These are phyloP conservation scores for Gobius niger DNA, from an alignment of 2,113 vertebrate genomes.

Conservation along the genomic window DNA sequence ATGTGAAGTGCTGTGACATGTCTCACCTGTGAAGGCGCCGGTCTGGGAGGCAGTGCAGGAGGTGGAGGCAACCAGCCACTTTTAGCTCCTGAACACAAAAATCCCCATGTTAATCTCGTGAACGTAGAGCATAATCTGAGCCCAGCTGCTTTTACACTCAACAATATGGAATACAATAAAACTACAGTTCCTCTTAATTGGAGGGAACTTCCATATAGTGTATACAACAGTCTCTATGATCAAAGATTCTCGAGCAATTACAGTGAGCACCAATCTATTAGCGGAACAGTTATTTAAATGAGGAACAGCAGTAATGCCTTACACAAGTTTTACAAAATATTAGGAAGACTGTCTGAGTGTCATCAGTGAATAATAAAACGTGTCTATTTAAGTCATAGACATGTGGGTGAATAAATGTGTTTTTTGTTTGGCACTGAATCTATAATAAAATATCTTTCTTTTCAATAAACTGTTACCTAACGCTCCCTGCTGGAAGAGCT, in stretches of 20 bases:
- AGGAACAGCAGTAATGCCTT: too few species aligned
- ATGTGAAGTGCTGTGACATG: not conserved
- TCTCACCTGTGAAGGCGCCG: conserved; percentile 85
- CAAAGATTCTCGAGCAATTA: too few species aligned
- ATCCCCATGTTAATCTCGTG: conserved; percentile 3
- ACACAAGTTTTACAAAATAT: too few species aligned
- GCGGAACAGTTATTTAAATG: too few species aligned
- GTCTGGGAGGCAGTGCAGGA: conserved; percentile 90
- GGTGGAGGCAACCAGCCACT: conserved; percentile 83
- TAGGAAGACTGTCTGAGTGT: too few species aligned
- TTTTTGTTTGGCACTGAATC: too few species aligned
- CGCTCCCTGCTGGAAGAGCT: conserved; percentile 88
- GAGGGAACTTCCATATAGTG: conserved; percentile 16
- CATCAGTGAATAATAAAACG: too few species aligned
- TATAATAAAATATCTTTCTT: not conserved
- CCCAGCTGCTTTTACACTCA: conserved; percentile 17
- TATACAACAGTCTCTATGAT: not conserved
- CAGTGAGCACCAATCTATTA: too few species aligned
- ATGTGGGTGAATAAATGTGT: too few species aligned
- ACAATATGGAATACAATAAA: conserved; percentile 3
- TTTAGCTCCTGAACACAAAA: conserved; percentile 72
- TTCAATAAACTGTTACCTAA: conserved; percentile 73
- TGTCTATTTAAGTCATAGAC: too few species aligned
- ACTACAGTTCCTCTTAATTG: conserved; percentile 18
- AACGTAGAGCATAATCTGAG: conserved; percentile 7